phyloP scores from a whole-genome alignment of 2,888 invertebrate species.

The Galeopsomyia nigrocyanea region DNA sequence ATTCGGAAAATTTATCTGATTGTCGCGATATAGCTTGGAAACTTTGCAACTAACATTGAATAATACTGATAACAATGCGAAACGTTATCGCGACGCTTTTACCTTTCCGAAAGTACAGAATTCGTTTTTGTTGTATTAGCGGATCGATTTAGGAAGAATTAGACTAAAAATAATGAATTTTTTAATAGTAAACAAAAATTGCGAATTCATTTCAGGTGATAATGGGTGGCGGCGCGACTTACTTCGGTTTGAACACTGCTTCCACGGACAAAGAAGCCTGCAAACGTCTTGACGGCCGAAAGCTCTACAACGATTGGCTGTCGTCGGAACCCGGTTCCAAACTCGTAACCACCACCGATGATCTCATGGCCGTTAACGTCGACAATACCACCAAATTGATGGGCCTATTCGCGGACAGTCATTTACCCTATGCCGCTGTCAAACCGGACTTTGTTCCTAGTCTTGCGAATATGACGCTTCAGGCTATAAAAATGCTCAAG shows the following conservation, averaged over 20 bases:
- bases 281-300: conserved; percentile 70
- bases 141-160: background rate
- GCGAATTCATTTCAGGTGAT: conserved; percentile 67
- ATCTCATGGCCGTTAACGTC: conserved; percentile 68
- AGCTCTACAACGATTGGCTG: conserved; percentile 74
- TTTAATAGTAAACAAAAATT: too few relatives aligned
- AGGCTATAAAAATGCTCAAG: conserved; percentile 71
- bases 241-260: conserved; percentile 60
- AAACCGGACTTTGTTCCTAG: conserved; percentile 70
- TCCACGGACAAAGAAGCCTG: conserved; percentile 65
- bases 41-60: too few relatives aligned
- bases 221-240: conserved; percentile 74
- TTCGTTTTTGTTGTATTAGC: background rate
- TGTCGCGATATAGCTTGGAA: too few relatives aligned
- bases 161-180: too few relatives aligned
- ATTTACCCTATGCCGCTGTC: conserved; percentile 73
- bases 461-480: conserved; percentile 73
- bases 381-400: conserved; percentile 69
- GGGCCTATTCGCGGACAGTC: conserved; percentile 73
- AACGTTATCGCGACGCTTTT: conserved; percentile 16
- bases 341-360: conserved; percentile 66
- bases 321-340: conserved; percentile 63
- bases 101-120: background rate
- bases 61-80: too few relatives aligned
- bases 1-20: too few relatives aligned